These are phyloP conservation scores for Piscicola geometra DNA, from an alignment of 2,888 invertebrate species.

Conservation along the genomic window DNA sequence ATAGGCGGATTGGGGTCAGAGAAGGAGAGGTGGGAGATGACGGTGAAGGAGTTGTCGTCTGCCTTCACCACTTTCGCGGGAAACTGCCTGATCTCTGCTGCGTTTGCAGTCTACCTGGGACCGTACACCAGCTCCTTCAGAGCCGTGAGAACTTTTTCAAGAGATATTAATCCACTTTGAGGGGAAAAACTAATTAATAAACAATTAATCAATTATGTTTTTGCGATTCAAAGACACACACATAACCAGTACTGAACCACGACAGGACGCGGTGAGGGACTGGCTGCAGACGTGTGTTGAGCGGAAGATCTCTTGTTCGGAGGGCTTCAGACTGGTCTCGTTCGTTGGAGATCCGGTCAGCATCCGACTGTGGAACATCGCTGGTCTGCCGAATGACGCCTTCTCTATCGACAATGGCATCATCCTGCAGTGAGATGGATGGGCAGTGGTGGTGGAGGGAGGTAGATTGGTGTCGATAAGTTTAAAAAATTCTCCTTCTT, in stretches of 20 bases:
- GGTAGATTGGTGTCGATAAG: too few relatives aligned
- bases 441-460: too few relatives aligned
- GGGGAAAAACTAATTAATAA: too few relatives aligned
- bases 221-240: too few relatives aligned
- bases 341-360: conserved; percentile 57
- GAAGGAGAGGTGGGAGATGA: conserved; percentile 49
- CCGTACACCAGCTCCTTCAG: conserved; percentile 56
- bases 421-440: conserved; percentile 50
- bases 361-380: conserved; percentile 58
- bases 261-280: conserved; percentile 61
- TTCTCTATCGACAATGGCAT: conserved; percentile 59
- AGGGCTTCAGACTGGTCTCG: conserved; percentile 67
- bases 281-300: conserved; percentile 63
- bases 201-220: too few relatives aligned
- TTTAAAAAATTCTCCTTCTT: too few relatives aligned
- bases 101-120: conserved; percentile 55
- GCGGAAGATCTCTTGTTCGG: conserved; percentile 70
- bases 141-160: conserved; percentile 45
- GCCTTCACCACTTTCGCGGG: conserved; percentile 59
- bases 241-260: background rate
- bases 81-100: conserved; percentile 64
- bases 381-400: conserved; percentile 57
- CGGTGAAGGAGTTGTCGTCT: conserved; percentile 58
- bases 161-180: too few relatives aligned
- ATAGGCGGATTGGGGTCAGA: conserved; percentile 57